phyloP scores from a whole-genome alignment of 1,140 invertebrate species.

The Aphaenogaster rudis region DNA sequence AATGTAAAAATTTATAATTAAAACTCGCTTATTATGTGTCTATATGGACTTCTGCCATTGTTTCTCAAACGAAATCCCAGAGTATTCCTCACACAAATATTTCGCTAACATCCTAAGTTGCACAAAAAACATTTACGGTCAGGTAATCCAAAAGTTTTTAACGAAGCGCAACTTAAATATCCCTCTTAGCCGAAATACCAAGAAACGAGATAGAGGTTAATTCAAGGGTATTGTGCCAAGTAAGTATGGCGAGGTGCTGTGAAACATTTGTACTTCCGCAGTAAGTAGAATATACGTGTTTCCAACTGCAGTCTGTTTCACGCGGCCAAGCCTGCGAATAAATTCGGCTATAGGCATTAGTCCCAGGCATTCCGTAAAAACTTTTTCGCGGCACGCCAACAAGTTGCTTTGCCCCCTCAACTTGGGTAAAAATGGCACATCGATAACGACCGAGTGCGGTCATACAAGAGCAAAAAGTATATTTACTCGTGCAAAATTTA shows the following conservation, averaged over 20 bases:
- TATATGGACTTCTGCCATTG: background rate
- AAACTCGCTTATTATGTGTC: background rate
- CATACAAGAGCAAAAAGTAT: background rate
- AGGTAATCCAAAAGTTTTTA: conserved; percentile 57
- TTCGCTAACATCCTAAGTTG: background rate
- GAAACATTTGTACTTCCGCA: conserved; percentile 51
- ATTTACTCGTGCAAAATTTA: conserved; percentile 12
- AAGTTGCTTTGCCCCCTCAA: background rate
- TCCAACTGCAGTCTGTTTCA: conserved; percentile 40
- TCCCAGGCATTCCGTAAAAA: conserved; percentile 29
- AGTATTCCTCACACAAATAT: conserved; percentile 2
- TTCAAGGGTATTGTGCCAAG: conserved; percentile 38
- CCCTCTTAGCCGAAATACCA: conserved; percentile 31
- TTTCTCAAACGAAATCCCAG: conserved; percentile 5
- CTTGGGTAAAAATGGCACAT: background rate
- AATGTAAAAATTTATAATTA: background rate
- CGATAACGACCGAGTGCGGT: conserved; percentile 1
- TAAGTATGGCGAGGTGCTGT: conserved; percentile 4
- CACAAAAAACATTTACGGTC: conserved; percentile 9
- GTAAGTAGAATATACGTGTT: conserved; percentile 50
- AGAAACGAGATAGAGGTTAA: conserved; percentile 47
- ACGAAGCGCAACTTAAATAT: conserved; percentile 48
- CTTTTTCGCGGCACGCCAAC: conserved; percentile 8
- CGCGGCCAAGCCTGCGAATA: conserved; percentile 38
- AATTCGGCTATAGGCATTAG: conserved; percentile 47